Evolutionary conservation across 1,140 invertebrate species (phyloP).

Genomic region (Cydia pomonella): DNA sequence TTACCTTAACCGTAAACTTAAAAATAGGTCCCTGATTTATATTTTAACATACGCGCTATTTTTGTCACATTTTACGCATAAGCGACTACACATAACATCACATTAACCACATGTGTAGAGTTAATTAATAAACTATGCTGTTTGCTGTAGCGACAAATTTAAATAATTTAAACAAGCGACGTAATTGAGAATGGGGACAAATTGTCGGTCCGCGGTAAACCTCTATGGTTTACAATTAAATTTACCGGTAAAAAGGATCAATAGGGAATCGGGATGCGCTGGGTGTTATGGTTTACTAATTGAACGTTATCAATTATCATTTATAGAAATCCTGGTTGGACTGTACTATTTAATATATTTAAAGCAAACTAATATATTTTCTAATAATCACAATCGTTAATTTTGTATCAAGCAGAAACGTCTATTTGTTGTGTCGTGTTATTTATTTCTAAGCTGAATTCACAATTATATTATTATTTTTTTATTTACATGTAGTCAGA

Average conservation of each 20-base stretch:
- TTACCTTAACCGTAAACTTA: not conserved
- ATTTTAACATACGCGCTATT: not conserved
- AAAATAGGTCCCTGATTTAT: constrained; percentile 7
- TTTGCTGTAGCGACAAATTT: constrained; percentile 29
- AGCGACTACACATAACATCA: constrained; percentile 24
- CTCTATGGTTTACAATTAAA: constrained; percentile 31
- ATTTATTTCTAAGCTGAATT: no score
- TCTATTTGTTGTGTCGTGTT: no score
- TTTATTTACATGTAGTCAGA: no score
- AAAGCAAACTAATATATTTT: not conserved
- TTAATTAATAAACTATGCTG: constrained; percentile 31
- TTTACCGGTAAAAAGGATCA: constrained; percentile 29
- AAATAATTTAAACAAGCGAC: constrained; percentile 28
- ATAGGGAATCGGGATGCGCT: constrained; percentile 9
- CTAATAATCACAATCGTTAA: not conserved
- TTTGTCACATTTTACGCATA: constrained; percentile 7
- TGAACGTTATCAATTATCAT: not conserved
- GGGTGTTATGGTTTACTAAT: not conserved
- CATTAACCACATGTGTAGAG: constrained; percentile 32
- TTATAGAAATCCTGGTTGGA: not conserved
- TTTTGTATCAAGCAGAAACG: no score
- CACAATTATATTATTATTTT: no score
- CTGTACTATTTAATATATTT: no score
- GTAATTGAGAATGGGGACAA: constrained; percentile 26
- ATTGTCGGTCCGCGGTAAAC: constrained; percentile 30